These are phyloP conservation scores for Perodicticus potto DNA, from an alignment of 2,797 vertebrate genomes.

Conservation along the genomic window DNA sequence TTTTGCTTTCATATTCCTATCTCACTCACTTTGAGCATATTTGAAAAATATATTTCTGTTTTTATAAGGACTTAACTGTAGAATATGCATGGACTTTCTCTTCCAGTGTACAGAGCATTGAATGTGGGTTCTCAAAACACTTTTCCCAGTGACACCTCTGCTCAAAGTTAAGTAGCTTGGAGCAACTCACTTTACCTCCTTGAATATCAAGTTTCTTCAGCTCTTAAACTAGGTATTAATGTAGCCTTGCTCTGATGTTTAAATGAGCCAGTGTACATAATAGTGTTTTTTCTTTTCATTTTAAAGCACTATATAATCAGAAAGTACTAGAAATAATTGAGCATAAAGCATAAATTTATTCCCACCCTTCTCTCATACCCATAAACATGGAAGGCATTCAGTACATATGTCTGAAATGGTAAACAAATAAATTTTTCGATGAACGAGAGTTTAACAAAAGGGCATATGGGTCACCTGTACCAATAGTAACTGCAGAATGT, in stretches of 20 bases:
- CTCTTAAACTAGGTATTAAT: background rate
- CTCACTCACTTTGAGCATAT: background rate
- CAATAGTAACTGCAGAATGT: background rate
- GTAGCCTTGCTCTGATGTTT: constrained; percentile 8
- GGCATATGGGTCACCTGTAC: background rate
- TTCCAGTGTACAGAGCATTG: background rate
- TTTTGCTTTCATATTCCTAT: background rate
- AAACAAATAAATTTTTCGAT: background rate
- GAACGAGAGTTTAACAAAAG: constrained; percentile 29
- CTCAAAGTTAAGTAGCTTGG: background rate
- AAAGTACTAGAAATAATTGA: constrained; percentile 1
- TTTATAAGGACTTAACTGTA: background rate
- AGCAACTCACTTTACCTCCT: background rate
- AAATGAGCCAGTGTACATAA: background rate
- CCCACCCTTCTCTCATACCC: background rate
- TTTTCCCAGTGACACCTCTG: background rate
- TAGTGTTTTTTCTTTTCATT: background rate
- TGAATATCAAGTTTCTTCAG: background rate
- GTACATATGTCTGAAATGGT: background rate
- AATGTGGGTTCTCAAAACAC: background rate
- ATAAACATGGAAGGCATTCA: background rate
- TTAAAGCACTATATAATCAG: background rate
- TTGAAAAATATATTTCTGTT: constrained; percentile 13
- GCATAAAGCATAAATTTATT: background rate
- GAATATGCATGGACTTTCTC: background rate